Base-by-base conservation (phyloP, 2,113 vertebrate genomes). In the Ictalurus punctatus region DNA sequence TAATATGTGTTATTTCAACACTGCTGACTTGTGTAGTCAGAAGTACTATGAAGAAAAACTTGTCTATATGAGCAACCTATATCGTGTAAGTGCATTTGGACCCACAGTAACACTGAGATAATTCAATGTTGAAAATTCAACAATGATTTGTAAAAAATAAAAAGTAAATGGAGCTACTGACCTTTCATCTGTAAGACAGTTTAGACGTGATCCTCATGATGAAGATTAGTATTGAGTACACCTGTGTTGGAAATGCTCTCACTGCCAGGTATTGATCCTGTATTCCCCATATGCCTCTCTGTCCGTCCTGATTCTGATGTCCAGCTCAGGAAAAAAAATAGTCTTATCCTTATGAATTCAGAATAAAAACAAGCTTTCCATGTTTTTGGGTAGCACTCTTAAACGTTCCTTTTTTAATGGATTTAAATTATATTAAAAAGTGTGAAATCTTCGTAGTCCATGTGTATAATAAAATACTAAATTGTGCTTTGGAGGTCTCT, bases 101-200 rank as follows among this genome's bases (percentile, higher is more conserved):
- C 37, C 34, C 34, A 27, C 23, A 44, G 8, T 44, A 83, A 63
- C 81, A 63, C 56, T 37, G 4, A 16, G 59, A n/a, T 54, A 52
- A 88, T 78, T 63, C 40, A 17, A 8, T 13, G 1, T 1, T 54
- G 13, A 83, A 84, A 5, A 84, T 84, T 69, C 21, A 52, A 61
- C 8, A 27, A 48, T 52, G 25, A 58, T 71, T 44, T 88, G 23
- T 3, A 59, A 7, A 48, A 84, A 76, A 56, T 40, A 52, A 79
- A 76, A 52, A 63, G 44, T 84, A n/a, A 71, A 87, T 61, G 34
- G 12, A 30, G 56, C 52, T 73, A 94, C 95, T 94, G 3, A 95
- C 95, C 95, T 95, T 93, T 86, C 84, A 2, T 90, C 54, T 65
- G 82, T 30, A 48, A 63, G 52, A 25, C 23, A 44, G 52, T 59